Evolutionary conservation across 2,797 vertebrate genomes (phyloP).

Genomic region (Benthosema pterotum): DNA sequence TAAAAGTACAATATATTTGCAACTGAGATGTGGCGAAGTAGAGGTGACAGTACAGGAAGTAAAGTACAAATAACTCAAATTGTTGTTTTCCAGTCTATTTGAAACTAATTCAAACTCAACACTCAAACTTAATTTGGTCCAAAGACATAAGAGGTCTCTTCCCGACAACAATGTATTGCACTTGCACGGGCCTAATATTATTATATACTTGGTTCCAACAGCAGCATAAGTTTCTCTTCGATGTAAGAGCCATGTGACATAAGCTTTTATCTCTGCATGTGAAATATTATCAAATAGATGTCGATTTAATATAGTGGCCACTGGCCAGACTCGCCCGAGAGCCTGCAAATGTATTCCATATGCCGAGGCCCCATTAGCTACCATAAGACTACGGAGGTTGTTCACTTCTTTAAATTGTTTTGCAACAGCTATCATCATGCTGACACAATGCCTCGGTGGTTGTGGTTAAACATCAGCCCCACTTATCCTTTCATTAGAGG

Average conservation of each 20-base stretch:
- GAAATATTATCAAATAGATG: slow-evolving; percentile 1
- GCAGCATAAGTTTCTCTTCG: too few species aligned
- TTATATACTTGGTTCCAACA: background rate
- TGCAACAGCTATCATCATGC: background rate
- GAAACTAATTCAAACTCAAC: too few species aligned
- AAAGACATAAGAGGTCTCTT: background rate
- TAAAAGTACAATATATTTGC: too few species aligned
- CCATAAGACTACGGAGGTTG: background rate
- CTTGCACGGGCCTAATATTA: background rate
- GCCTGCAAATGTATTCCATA: slow-evolving; percentile 20
- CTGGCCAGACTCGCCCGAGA: background rate
- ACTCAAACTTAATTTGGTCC: too few species aligned
- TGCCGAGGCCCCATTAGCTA: background rate
- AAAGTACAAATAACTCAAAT: too few species aligned
- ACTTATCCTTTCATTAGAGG: background rate
- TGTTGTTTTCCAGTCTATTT: too few species aligned
- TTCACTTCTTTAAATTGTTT: slow-evolving; percentile 3
- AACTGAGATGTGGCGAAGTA: too few species aligned
- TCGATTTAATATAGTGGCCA: background rate
- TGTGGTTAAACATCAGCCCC: background rate
- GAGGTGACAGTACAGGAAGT: too few species aligned
- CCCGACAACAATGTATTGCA: background rate
- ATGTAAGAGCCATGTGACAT: background rate
- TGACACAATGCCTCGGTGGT: background rate
- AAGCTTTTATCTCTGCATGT: slow-evolving; percentile 1